phyloP scores from a whole-genome alignment of 2,888 invertebrate species.

The Drosophila greeni region DNA sequence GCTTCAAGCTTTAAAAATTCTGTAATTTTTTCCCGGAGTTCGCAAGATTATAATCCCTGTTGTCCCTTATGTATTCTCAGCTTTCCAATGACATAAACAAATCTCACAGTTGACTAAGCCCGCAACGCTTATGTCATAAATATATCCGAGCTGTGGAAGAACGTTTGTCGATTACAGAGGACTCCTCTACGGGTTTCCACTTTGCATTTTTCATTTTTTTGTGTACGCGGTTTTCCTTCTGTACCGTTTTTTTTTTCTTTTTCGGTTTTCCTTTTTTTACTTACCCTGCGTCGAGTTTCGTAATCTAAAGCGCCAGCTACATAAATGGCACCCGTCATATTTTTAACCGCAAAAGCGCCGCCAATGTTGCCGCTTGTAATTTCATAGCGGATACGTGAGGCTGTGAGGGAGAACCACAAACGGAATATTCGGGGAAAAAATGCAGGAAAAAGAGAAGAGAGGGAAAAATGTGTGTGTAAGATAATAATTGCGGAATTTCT shows the following conservation, averaged over 20 bases:
- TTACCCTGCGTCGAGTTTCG: conserved; percentile 96
- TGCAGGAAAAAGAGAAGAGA: conserved; percentile 38
- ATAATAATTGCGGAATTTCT: conserved; percentile 46
- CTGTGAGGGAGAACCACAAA: conserved; percentile 80
- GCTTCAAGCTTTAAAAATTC: conserved; percentile 11
- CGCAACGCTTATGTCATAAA: conserved; percentile 48
- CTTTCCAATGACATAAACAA: conserved; percentile 48
- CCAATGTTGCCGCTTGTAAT: conserved; percentile 99
- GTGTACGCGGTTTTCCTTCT: conserved; percentile 85
- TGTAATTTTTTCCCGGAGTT: conserved; percentile 20
- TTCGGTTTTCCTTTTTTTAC: conserved; percentile 74
- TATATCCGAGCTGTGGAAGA: conserved; percentile 35
- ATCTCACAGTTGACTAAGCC: conserved; percentile 59
- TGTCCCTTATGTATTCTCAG: conserved; percentile 26
- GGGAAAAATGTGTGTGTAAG: conserved; percentile 28
- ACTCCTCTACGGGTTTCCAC: conserved; percentile 28
- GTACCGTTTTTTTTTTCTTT: conserved; percentile 48
- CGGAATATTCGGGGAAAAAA: conserved; percentile 25
- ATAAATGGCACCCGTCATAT: conserved; percentile 99
- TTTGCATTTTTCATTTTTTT: conserved; percentile 31
- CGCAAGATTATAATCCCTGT: conserved; percentile 5
- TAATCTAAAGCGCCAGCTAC: conserved; percentile 98
- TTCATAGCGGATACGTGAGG: conserved; percentile 99
- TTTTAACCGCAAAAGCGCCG: conserved; percentile 97
- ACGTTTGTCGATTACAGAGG: conserved; percentile 35